Evolutionary conservation across 1,140 invertebrate genomes (phyloP).

Genomic region (Onthophagus taurus): DNA sequence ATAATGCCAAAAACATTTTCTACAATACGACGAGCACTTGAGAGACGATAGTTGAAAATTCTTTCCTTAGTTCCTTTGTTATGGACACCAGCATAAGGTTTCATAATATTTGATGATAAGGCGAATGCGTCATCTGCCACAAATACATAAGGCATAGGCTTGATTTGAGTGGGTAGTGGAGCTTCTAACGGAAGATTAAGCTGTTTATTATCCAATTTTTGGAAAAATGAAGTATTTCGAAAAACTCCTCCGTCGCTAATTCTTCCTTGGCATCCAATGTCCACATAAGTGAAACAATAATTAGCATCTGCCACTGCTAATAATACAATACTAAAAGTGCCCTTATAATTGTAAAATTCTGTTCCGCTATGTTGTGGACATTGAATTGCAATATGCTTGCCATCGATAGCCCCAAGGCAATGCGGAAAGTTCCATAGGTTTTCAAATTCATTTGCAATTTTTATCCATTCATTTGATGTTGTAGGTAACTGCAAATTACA

Average conservation of each 20-base stretch:
- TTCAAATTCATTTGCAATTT: too few relatives aligned
- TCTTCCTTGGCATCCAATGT: slow-evolving; percentile 36
- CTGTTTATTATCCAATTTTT: slow-evolving; percentile 7
- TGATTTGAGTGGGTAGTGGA: slow-evolving; percentile 22
- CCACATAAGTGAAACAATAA: slow-evolving; percentile 17
- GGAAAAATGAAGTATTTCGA: slow-evolving; percentile 22
- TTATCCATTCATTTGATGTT: too few relatives aligned
- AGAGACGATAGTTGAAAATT: slow-evolving; percentile 37
- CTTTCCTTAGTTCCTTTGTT: slow-evolving; percentile 28
- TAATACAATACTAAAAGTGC: slow-evolving; percentile 37
- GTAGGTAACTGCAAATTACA: too few relatives aligned
- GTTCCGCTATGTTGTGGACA: slow-evolving; percentile 8
- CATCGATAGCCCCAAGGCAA: slow-evolving; percentile 32
- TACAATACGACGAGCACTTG: slow-evolving; percentile 34
- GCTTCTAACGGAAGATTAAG: slow-evolving; percentile 17
- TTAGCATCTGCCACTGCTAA: slow-evolving; percentile 9
- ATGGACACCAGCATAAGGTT: slow-evolving; percentile 37
- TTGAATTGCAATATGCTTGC: slow-evolving; percentile 21
- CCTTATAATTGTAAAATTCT: slow-evolving; percentile 36
- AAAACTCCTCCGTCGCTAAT: slow-evolving; percentile 34
- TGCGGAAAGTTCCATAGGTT: slow-evolving; percentile 28
- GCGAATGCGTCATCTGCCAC: slow-evolving; percentile 32
- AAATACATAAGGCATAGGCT: slow-evolving; percentile 33
- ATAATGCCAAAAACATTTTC: slow-evolving; percentile 48
- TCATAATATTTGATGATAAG: slow-evolving; percentile 37